These are phyloP conservation scores for Ecdyonurus torrentis DNA, from an alignment of 2,888 invertebrate genomes.

Conservation along the genomic window DNA sequence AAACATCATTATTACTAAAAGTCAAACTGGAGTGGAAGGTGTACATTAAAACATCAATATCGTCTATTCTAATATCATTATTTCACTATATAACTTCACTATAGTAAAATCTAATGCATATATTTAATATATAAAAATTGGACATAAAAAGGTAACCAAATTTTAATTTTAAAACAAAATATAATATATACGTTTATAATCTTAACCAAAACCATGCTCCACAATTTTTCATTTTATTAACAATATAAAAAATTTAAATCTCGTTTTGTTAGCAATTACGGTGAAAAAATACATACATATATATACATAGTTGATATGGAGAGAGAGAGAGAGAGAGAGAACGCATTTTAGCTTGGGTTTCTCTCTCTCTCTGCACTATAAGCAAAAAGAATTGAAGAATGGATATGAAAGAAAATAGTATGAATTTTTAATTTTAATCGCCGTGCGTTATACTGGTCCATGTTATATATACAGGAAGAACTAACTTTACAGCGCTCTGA, in stretches of 20 bases:
- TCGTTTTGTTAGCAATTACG: neutral
- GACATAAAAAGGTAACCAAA: too few relatives aligned
- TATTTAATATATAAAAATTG: too few relatives aligned
- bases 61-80: too few relatives aligned
- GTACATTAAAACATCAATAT: too few relatives aligned
- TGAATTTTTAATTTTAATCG: slow-evolving; percentile 4
- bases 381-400: neutral
- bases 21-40: too few relatives aligned
- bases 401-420: neutral
- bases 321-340: too few relatives aligned
- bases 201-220: neutral
- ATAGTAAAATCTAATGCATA: neutral
- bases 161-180: too few relatives aligned
- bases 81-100: neutral
- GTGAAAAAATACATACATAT: neutral
- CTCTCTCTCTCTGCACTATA: too few relatives aligned
- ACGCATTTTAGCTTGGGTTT: too few relatives aligned
- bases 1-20: too few relatives aligned
- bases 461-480: neutral
- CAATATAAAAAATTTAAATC: neutral
- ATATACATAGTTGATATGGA: neutral
- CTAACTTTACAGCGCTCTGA: slow-evolving; percentile 1
- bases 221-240: neutral
- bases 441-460: neutral
- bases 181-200: neutral